These are phyloP conservation scores for Balaenoptera acutorostrata DNA, from an alignment of 2,113 vertebrate species.

Conservation along the genomic window DNA sequence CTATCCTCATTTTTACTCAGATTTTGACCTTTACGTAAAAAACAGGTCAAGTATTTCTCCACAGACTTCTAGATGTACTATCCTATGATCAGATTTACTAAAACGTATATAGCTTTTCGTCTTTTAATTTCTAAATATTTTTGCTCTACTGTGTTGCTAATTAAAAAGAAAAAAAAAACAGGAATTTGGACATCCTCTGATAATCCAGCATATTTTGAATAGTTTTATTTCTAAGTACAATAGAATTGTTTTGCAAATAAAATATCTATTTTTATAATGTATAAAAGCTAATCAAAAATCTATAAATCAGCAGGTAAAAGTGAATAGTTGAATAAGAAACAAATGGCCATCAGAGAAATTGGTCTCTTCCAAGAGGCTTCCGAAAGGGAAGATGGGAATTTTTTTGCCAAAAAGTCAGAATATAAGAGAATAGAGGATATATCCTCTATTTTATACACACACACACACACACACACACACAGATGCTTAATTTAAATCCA, in stretches of 20 bases:
- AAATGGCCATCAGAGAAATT: not conserved
- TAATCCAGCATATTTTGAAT: not conserved
- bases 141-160: not conserved
- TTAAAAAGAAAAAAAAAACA: not conserved
- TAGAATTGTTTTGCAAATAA: constrained; percentile 21
- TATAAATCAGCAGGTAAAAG: not conserved
- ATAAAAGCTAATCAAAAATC: not conserved
- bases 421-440: not conserved
- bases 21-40: not conserved
- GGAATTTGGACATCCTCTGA: not conserved
- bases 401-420: not conserved
- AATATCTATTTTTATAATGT: not conserved
- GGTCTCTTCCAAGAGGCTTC: not conserved
- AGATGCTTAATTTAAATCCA: not conserved
- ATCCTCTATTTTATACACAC: not conserved
- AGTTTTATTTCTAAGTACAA: constrained; percentile 24
- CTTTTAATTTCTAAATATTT: not conserved
- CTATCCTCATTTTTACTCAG: not conserved
- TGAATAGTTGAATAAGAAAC: not conserved
- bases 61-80: not conserved
- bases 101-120: not conserved
- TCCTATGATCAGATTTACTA: not conserved
- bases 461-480: not conserved
- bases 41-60: not conserved
- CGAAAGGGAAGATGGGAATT: not conserved